Evolutionary conservation across 64 coral and sea anemone species (phyloP), one percentile per base, ranked within the genome.

Genomic region (Montipora sp.): DNA sequence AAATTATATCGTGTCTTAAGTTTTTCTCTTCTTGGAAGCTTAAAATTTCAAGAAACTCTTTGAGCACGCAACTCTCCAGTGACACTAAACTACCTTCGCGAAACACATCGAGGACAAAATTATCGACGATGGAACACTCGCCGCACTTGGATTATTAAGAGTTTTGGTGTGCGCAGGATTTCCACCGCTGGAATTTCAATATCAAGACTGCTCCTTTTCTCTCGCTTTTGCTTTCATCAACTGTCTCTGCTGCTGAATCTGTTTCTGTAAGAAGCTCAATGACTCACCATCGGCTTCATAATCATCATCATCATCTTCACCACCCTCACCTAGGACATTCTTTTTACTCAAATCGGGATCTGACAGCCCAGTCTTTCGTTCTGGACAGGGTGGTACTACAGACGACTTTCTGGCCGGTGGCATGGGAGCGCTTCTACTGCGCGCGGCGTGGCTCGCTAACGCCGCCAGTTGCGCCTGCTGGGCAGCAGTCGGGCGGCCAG

Each of bases 351-450:
- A 51, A 1, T 74, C 77, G 10, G 75, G 69, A 48, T 83, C 83
- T 2, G 87, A 85, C 2, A 84, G 51, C 5, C 77, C 48, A 22
- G 93, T 90, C 16, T 48, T 80, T 69, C 83, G 75, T 15, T 76
- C 89, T 22, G 92, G 95, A 13, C 55, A 81, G 8, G 89, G 60
- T 5, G 84, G 95, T 48, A 85, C 83, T 22, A 91, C 95, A 4
- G 95, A 98, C 4, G 95, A 98, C 53, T 98, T 98, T 66, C 95
- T 91, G 13, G 87, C 81, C 5, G 95, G 95, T 5, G 95, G 95
- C 95, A 98, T 98, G 9, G 95, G 95, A 5, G 92, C 95, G 87
- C 95, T 98, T 83, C 95, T 90, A 50, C 95, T 98, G 13, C 95
- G 84, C 12, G 95, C 95, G 10, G 95, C 95, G 75, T 98, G 95